Conservation (phyloP, 2,113 vertebrate species). For the Caretta caretta region DNA sequence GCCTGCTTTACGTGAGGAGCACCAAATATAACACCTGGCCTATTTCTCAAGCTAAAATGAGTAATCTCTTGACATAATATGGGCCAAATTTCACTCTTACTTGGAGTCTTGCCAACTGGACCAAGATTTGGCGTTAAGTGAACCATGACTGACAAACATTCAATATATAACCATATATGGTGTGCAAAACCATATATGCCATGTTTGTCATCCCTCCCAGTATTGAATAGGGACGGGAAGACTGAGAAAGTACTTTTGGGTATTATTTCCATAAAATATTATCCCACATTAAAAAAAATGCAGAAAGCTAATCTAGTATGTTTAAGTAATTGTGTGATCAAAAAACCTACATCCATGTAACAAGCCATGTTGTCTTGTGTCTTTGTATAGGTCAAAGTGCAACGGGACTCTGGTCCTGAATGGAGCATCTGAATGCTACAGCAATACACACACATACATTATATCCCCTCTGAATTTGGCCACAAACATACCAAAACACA, state of each 20-base stretch:
- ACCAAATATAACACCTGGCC: neutral
- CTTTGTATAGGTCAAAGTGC: neutral
- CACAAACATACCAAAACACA: neutral
- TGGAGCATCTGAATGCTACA: neutral
- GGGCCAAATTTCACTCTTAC: neutral
- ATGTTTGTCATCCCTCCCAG: neutral
- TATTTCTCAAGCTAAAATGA: neutral
- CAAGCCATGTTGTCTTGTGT: neutral
- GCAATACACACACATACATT: neutral
- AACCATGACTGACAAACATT: neutral
- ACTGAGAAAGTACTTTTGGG: neutral
- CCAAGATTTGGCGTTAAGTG: neutral
- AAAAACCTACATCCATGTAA: neutral
- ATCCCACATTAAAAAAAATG: neutral
- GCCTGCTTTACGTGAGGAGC: neutral
- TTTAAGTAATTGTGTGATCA: neutral
- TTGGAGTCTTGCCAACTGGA: neutral
- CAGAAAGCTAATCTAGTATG: neutral
- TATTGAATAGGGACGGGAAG: neutral
- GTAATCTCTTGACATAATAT: neutral
- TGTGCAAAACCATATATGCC: neutral
- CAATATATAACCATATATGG: neutral
- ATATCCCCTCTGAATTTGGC: neutral
- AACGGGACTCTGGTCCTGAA: neutral
- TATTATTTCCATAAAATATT: neutral